Conservation (phyloP, 2,888 invertebrate species). For the Caenorhabditis sp. region DNA sequence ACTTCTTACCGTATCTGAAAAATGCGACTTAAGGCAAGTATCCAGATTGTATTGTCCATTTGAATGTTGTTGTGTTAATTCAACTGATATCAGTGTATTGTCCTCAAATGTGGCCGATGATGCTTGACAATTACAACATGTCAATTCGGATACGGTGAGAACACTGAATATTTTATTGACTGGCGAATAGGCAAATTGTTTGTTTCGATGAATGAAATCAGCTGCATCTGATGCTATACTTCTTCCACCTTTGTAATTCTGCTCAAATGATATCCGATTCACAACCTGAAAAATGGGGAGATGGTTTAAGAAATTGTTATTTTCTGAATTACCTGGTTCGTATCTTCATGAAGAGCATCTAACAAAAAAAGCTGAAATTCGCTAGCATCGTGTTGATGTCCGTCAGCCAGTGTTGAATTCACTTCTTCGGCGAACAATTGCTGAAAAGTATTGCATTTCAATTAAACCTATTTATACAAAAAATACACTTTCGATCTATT, state of each 20-base stretch:
- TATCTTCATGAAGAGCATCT: conserved; percentile 72
- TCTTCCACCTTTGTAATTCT: conserved; percentile 61
- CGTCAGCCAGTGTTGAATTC: conserved; percentile 52
- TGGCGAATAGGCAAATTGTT: conserved; percentile 57
- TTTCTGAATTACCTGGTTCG: conserved; percentile 47
- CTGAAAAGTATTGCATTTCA: no score
- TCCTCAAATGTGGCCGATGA: conserved; percentile 64
- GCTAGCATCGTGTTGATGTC: conserved; percentile 75
- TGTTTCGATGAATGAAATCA: conserved; percentile 48
- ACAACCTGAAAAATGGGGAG: conserved; percentile 34
- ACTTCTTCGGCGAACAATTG: conserved; percentile 45
- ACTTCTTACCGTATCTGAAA: conserved; percentile 38
- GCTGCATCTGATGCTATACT: conserved; percentile 48
- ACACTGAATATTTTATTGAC: conserved; percentile 63
- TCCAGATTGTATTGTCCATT: conserved; percentile 20
- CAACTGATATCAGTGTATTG: conserved; percentile 38
- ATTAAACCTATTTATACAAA: background rate
- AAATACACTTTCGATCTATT: no score
- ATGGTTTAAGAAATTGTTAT: background rate
- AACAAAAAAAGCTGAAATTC: conserved; percentile 75
- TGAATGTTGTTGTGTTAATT: conserved; percentile 14
- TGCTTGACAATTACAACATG: conserved; percentile 51
- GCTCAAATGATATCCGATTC: conserved; percentile 53
- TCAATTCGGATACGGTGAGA: conserved; percentile 56
- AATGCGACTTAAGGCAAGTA: conserved; percentile 47